Percentiles rank a stretch among this genome's conserved stretches.
These are phyloP conservation scores for Endomychus coccineus DNA, from an alignment of 2,888 invertebrate species.

Conservation along the genomic window DNA sequence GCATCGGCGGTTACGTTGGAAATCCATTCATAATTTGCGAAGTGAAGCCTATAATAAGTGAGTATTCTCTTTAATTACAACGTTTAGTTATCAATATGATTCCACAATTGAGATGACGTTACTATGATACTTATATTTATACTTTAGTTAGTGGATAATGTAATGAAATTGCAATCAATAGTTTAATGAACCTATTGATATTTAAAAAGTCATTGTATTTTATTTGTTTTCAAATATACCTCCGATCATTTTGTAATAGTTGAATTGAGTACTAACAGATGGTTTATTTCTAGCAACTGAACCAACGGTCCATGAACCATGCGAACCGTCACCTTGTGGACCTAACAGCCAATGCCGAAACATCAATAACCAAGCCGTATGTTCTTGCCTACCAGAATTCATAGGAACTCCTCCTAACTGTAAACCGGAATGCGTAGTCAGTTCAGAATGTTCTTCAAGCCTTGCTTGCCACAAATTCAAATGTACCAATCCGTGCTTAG, in stretches of 20 bases:
- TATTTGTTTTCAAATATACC: no score
- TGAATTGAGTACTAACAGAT: no score
- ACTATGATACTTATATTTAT: no score
- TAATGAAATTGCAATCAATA: no score
- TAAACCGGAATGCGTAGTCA: constrained; percentile 69
- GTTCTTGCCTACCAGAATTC: constrained; percentile 64
- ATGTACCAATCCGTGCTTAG: constrained; percentile 66
- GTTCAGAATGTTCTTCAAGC: constrained; percentile 65
- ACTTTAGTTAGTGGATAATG: no score
- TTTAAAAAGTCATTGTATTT: no score
- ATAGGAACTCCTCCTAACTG: constrained; percentile 68
- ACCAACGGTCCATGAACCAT: constrained; percentile 50
- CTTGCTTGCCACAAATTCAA: constrained; percentile 68
- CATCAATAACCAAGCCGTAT: constrained; percentile 61
- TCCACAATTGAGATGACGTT: no score
- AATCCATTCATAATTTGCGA: constrained; percentile 61
- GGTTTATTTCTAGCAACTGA: constrained; percentile 28
- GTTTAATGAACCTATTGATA: no score
- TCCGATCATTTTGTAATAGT: no score
- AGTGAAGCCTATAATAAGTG: constrained; percentile 32
- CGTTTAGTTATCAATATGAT: no score
- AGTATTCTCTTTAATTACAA: no score
- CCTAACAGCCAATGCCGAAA: constrained; percentile 65
- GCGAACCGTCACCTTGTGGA: constrained; percentile 68
- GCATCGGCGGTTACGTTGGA: constrained; percentile 62